Base-by-base conservation (phyloP, 2,888 invertebrate genomes). In the Sphaerophoria rueppellii region DNA sequence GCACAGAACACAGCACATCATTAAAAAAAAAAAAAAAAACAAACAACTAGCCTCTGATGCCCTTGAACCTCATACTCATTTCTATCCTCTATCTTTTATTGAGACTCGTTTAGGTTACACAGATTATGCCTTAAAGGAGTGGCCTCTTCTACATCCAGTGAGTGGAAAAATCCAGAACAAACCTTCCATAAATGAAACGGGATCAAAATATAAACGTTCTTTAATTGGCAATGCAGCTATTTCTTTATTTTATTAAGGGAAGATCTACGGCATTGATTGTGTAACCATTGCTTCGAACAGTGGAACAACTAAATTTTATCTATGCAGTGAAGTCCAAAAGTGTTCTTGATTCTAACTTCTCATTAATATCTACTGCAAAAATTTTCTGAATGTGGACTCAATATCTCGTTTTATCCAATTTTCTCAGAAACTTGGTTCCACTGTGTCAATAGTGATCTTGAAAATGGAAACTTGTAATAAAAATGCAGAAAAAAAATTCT, bases 101-200 rank as follows among this genome's bases (percentile, higher is more conserved):
- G 32, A 77, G 82, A 86, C 81, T 70, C 65, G 73, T 65, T 74
- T 35, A 67, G 73, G 67, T 71, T 55, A 73, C 54, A 50, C 71
- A 60, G 73, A 74, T 32, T 52, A 67, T 48, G 60, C 50, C 50
- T 14, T 50, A 52, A 16, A 61, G 58, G 24, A 70, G 46, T 43
- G 43, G 60, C 43, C 3, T 34, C 5, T 6, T 50, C 2, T n/a
- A 4, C 32, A 34, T 34, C 4, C 16, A 65, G 52, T 52, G 24
- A 54, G 40, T 67, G 67, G 67, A 67, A 65, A 65, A 52, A 37
- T 65, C 52, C 65, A 52, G 52, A 52, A 48, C 9, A 35, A 34
- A 6, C 63, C 46, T 34, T 52, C 2, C 12, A 55, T 11, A 55
- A 43, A 12, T 34, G 34, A 35, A 52, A 65, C 52, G 60, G 24